These are phyloP conservation scores for Coelogynopora nodosa DNA, from an alignment of 2,888 invertebrate genomes.

Conservation along the genomic window DNA sequence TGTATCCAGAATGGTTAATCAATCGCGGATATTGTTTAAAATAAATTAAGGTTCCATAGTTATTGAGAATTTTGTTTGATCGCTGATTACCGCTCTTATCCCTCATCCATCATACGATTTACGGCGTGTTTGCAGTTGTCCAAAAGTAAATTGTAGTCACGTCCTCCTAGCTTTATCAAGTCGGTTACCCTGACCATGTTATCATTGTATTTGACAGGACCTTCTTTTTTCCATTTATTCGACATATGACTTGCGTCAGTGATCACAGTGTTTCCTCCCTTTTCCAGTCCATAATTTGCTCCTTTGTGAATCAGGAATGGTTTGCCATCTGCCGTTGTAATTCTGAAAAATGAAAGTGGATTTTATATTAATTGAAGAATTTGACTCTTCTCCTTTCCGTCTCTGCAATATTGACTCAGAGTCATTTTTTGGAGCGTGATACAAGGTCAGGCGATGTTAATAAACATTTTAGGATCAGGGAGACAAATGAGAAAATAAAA, in stretches of 20 bases:
- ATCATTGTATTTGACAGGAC: background rate
- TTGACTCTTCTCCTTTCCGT: background rate
- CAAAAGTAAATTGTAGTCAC: background rate
- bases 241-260: slow-evolving; percentile 24
- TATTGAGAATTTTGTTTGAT: background rate
- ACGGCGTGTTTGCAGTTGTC: background rate
- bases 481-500: background rate
- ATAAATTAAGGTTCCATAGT: background rate
- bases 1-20: background rate
- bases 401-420: background rate
- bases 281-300: background rate
- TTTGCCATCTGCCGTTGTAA: background rate
- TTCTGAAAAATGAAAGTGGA: background rate
- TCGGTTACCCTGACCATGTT: background rate
- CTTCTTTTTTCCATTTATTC: background rate
- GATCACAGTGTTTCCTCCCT: slow-evolving; percentile 19
- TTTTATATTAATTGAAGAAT: background rate
- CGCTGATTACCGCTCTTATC: background rate
- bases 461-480: background rate
- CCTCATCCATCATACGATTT: background rate
- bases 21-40: background rate
- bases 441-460: background rate
- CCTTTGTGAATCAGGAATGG: background rate
- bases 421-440: background rate
- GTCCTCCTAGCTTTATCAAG: slow-evolving; percentile 2